Base-by-base conservation (phyloP, 1,140 invertebrate species). In the Monochamus saltuarius region DNA sequence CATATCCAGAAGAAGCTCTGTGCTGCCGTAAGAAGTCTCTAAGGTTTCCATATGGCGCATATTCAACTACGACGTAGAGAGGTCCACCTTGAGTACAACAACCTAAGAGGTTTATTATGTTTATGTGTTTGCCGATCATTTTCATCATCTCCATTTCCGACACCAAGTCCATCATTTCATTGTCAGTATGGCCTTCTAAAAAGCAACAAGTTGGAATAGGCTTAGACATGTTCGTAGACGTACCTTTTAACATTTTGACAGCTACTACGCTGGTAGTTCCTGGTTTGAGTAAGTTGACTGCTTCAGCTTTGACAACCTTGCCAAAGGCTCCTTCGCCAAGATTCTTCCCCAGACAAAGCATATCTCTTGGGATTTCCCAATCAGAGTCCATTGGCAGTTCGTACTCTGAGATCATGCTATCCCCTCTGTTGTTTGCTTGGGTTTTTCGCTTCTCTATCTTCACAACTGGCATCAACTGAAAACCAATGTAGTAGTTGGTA, bases 61-160 rank as follows among this genome's bases (percentile, higher is more conserved):
- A 97, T 75, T 99, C 97, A 0, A 99, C 94, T 10, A 99, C 89
- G 0, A 99, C 95, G 77, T 89, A 97, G 0, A 99, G 80, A 0
- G 96, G 96, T 1, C 93, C 95, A 62, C 89, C 87, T 76, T 97
- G 94, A 0, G 95, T 99, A 75, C 96, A 99, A 72, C 95, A 97
- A 3, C 97, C 97, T 7, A 99, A 75, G 3, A 99, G 78, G 76
- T 96, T 97, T 69, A 99, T 97, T 53, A 99, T 98, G 75, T 99
- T 99, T 17, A 91, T 89, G 74, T 99, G 95, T 68, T 92, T 91
- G 11, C 97, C 97, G 54, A 99, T 97, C 83, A 94, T 90, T 76
- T 99, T 99, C 95, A 99, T 98, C 80, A 98, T 92, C 75, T 98
- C 95, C 93, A 99, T 98, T 79, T 99, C 97, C 0, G 92, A 92